phyloP scores from a whole-genome alignment of 2,888 invertebrate genomes.

The Stegana nigrithorax region DNA sequence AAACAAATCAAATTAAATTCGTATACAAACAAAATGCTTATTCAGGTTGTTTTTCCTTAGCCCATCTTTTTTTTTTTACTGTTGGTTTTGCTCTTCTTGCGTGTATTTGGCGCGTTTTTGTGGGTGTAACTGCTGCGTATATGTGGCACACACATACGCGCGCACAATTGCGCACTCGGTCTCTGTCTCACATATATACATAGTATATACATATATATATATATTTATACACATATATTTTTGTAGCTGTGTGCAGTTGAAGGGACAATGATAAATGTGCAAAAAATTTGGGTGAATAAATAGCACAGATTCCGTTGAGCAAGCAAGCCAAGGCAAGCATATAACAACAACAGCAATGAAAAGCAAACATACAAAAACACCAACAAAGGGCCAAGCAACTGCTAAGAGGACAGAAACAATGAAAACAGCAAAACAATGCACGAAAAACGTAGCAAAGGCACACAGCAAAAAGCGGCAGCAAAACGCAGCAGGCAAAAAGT shows the following conservation, averaged over 20 bases:
- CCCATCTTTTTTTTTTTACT: too few relatives aligned
- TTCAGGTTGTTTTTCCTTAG: too few relatives aligned
- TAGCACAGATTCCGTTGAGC: conserved; percentile 62
- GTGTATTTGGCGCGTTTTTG: conserved; percentile 40
- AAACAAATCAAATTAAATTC: too few relatives aligned
- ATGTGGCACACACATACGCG: not conserved
- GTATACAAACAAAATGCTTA: too few relatives aligned
- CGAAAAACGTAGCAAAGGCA: conserved; percentile 38
- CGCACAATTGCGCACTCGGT: not conserved
- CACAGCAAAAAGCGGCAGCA: conserved; percentile 47
- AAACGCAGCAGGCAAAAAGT: conserved; percentile 25
- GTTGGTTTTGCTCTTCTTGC: conserved; percentile 49
- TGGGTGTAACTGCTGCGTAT: conserved; percentile 44
- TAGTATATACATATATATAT: conserved; percentile 15
- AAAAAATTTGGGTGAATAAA: conserved; percentile 64
- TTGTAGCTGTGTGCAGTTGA: conserved; percentile 45
- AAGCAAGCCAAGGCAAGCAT: too few relatives aligned
- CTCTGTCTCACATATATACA: too few relatives aligned
- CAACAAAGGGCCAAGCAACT: conserved; percentile 1
- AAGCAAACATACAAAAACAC: conserved; percentile 23
- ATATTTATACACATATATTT: conserved; percentile 23
- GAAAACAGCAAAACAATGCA: conserved; percentile 9
- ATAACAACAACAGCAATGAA: conserved; percentile 31
- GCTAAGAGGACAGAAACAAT: not conserved
- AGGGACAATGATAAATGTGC: conserved; percentile 60